A percentile compares a stretch with the other conserved stretches of the same genome.
Conservation (phyloP, 2,888 invertebrate species). For the Drosophila vallismaia region DNA sequence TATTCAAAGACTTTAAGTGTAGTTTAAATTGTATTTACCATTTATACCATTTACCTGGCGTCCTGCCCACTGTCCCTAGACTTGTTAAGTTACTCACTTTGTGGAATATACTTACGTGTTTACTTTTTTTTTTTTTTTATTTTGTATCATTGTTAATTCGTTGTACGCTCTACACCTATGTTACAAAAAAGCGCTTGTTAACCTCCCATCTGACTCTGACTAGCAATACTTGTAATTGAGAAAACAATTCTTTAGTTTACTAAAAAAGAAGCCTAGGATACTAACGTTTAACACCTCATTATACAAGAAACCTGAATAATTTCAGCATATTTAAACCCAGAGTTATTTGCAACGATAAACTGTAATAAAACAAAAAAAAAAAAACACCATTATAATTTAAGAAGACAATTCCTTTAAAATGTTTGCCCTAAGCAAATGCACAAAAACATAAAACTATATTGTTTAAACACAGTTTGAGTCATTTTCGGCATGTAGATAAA, state of each 20-base stretch:
- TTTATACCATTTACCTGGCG: slow-evolving; percentile 27
- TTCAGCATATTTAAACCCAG: slow-evolving; percentile 49
- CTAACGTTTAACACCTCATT: slow-evolving; percentile 61
- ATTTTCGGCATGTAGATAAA: slow-evolving; percentile 60
- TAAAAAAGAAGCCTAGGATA: slow-evolving; percentile 56
- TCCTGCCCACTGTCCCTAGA: slow-evolving; percentile 43
- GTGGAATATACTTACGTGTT: slow-evolving; percentile 22
- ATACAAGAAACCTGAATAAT: slow-evolving; percentile 49
- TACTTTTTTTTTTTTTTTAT: slow-evolving; percentile 43
- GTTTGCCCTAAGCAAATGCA: slow-evolving; percentile 55
- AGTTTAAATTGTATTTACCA: slow-evolving; percentile 54
- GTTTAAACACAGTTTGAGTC: slow-evolving; percentile 30
- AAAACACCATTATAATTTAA: slow-evolving; percentile 50
- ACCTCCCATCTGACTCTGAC: slow-evolving; percentile 56
- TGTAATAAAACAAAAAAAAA: slow-evolving; percentile 14
- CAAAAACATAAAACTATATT: slow-evolving; percentile 46
- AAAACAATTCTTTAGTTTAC: slow-evolving; percentile 62
- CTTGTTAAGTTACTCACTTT: slow-evolving; percentile 53
- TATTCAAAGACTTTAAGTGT: slow-evolving; percentile 69
- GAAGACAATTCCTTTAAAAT: slow-evolving; percentile 33
- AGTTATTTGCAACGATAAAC: slow-evolving; percentile 46
- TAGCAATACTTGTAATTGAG: slow-evolving; percentile 62
- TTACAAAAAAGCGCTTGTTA: slow-evolving; percentile 53
- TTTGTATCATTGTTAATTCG: slow-evolving; percentile 72
- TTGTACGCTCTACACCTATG: slow-evolving; percentile 65